phyloP scores from a whole-genome alignment of 2,797 vertebrate species.

The Gephyroberyx darwinii region DNA sequence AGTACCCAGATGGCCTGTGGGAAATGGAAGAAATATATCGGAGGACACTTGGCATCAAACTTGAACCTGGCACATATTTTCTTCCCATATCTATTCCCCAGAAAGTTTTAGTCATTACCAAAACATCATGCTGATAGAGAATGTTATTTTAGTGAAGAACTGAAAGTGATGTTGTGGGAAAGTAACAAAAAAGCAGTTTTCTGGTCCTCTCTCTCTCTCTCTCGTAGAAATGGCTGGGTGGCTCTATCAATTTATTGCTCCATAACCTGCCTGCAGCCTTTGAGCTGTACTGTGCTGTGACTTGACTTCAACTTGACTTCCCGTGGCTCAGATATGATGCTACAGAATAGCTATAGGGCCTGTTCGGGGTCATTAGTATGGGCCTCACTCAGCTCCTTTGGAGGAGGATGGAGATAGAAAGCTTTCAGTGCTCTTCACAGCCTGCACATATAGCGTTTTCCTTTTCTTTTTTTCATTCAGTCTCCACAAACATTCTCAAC shows the following conservation, averaged over 20 bases:
- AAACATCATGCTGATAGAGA: neutral
- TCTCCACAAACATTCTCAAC: conserved; percentile 21
- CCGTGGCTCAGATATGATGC: neutral
- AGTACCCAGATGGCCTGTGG: no score
- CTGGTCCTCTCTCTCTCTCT: neutral
- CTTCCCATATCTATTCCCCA: no score
- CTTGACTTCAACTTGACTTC: neutral
- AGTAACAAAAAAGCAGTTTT: neutral
- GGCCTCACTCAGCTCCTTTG: neutral
- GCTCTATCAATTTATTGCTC: conserved; percentile 3
- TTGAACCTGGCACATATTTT: no score
- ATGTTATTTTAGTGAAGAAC: neutral
- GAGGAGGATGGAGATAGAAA: neutral
- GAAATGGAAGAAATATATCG: no score
- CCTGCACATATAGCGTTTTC: neutral
- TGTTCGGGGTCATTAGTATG: conserved; percentile 7
- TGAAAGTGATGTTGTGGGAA: neutral
- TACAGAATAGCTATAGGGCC: conserved; percentile 5
- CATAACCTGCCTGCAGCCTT: neutral
- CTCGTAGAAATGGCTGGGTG: neutral
- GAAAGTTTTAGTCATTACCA: no score
- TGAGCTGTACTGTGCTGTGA: neutral
- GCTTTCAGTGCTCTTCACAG: neutral
- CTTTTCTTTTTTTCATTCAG: conserved; percentile 2
- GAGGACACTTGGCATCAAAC: no score